Evolutionary conservation across 1,140 invertebrate species (phyloP).

Genomic region (Wasmannia auropunctata): DNA sequence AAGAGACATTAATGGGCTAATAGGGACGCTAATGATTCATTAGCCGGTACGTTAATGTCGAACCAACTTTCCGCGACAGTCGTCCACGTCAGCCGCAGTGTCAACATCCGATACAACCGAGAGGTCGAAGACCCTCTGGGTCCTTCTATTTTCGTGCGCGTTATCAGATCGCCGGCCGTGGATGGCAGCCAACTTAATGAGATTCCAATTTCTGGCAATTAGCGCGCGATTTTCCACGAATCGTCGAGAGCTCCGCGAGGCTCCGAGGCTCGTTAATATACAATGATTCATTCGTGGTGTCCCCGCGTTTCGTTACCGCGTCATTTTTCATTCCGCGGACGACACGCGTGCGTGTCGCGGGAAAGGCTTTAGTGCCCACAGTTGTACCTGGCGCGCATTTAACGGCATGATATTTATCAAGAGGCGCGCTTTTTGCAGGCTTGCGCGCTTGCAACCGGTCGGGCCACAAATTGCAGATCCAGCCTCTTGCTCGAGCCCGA

Average conservation of each 20-base stretch:
- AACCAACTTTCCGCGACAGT: constrained; percentile 46
- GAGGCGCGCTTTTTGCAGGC: constrained; percentile 6
- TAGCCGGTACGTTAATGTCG: constrained; percentile 60
- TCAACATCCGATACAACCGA: constrained; percentile 29
- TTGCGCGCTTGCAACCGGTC: constrained; percentile 49
- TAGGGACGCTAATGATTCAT: constrained; percentile 77
- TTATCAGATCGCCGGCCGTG: background rate
- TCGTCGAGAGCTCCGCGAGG: background rate
- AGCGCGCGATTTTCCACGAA: background rate
- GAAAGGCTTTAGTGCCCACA: constrained; percentile 17
- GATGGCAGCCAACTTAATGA: background rate
- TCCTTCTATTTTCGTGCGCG: constrained; percentile 15
- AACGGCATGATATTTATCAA: constrained; percentile 24
- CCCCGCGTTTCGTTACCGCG: background rate
- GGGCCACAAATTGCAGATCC: constrained; percentile 67
- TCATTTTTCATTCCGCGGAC: background rate
- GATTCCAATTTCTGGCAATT: background rate
- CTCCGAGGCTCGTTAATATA: background rate
- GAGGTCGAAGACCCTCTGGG: constrained; percentile 32
- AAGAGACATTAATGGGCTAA: constrained; percentile 77
- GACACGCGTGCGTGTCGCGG: background rate
- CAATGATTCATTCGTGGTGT: background rate
- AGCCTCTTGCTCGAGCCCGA: constrained; percentile 55
- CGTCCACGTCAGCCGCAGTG: constrained; percentile 28
- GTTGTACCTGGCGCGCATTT: constrained; percentile 11